A percentile compares a stretch with the other conserved stretches of the same genome.
These are phyloP conservation scores for Dromococcyx pavoninus DNA, from an alignment of 2,797 vertebrate species.

Conservation along the genomic window DNA sequence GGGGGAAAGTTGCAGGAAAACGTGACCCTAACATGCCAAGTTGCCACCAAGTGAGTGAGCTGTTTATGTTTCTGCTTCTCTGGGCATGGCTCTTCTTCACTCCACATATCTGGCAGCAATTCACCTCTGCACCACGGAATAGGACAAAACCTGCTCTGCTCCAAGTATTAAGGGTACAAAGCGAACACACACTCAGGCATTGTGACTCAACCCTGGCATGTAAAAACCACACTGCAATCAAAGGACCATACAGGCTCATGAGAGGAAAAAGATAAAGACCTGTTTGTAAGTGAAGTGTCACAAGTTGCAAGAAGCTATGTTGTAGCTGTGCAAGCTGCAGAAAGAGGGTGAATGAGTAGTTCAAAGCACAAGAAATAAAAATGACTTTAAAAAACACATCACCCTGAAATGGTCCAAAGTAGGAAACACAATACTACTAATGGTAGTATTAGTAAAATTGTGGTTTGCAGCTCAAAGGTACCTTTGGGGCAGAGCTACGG, in stretches of 20 bases:
- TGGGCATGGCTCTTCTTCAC: background rate
- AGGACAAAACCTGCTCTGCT: background rate
- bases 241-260: background rate
- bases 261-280: background rate
- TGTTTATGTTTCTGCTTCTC: background rate
- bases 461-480: background rate
- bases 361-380: background rate
- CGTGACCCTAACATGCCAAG: background rate
- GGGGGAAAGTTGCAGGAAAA: background rate
- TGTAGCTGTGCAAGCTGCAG: background rate
- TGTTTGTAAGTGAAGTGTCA: background rate
- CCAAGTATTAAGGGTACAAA: background rate
- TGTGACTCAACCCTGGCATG: accelerated
- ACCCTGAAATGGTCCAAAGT: background rate
- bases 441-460: too few relatives aligned
- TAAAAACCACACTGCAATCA: background rate
- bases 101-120: accelerated
- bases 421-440: background rate
- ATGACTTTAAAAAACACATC: background rate
- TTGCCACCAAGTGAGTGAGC: background rate
- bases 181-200: background rate
- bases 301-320: accelerated
- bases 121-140: background rate
- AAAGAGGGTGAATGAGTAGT: background rate
- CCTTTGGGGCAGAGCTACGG: background rate